These are phyloP conservation scores for Athalia cordata DNA, from an alignment of 2,888 invertebrate genomes.

Conservation along the genomic window DNA sequence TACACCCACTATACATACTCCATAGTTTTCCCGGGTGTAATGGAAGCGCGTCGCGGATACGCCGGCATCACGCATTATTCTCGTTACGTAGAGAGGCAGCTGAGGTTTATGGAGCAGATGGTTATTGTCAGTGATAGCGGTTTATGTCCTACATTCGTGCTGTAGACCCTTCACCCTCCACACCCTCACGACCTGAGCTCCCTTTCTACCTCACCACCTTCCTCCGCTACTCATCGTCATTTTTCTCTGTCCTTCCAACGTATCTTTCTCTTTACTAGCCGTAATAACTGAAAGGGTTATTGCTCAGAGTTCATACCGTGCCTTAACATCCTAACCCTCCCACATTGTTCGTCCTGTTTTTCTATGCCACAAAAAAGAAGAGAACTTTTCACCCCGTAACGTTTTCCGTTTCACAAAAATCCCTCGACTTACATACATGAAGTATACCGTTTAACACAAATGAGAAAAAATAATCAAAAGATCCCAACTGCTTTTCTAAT, in stretches of 20 bases:
- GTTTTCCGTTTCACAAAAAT: too few relatives aligned
- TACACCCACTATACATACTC: not conserved
- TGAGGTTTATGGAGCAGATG: conserved; percentile 63
- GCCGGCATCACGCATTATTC: conserved; percentile 64
- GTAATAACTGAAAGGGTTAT: conserved; percentile 39
- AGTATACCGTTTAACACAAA: too few relatives aligned
- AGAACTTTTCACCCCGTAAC: not conserved
- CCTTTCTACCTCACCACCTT: not conserved
- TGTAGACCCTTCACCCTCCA: conserved; percentile 12
- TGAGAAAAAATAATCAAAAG: too few relatives aligned
- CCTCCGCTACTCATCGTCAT: conserved; percentile 36
- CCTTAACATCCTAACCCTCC: conserved; percentile 17
- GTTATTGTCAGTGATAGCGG: conserved; percentile 65
- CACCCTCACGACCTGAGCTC: conserved; percentile 7
- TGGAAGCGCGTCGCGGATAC: conserved; percentile 56
- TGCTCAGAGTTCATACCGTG: conserved; percentile 29
- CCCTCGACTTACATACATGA: too few relatives aligned
- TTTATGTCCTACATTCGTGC: conserved; percentile 61
- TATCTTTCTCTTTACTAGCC: conserved; percentile 37
- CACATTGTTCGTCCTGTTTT: conserved; percentile 6
- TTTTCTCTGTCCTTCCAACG: conserved; percentile 37
- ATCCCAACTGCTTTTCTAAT: too few relatives aligned
- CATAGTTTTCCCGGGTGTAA: conserved; percentile 23
- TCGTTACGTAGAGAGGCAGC: conserved; percentile 59
- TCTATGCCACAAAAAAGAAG: not conserved